phyloP scores from a whole-genome alignment of 2,888 invertebrate genomes.

The Callyntrura guangdongensis region DNA sequence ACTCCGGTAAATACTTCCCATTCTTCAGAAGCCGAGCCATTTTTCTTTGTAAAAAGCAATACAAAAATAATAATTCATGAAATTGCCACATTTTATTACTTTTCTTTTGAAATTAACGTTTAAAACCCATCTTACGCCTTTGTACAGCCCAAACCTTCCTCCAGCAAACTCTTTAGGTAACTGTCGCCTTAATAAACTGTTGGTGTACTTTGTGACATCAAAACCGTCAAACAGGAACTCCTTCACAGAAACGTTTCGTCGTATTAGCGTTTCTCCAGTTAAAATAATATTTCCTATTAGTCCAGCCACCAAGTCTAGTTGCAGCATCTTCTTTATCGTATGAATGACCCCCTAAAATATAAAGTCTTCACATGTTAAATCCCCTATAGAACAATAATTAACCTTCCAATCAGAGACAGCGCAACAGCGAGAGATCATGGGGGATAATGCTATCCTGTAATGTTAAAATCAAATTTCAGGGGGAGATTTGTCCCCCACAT shows the following conservation, averaged over 20 bases:
- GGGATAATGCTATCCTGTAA: too few relatives aligned
- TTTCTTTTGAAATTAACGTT: too few relatives aligned
- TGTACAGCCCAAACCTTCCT: constrained; percentile 69
- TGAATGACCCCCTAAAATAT: constrained; percentile 9
- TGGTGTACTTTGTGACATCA: constrained; percentile 58
- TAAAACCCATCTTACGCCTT: constrained; percentile 53
- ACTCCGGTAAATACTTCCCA: constrained; percentile 78
- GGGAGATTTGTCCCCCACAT: too few relatives aligned
- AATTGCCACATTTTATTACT: too few relatives aligned
- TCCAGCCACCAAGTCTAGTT: neutral
- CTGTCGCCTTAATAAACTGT: neutral
- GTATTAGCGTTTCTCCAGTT: constrained; percentile 39
- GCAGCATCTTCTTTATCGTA: constrained; percentile 15
- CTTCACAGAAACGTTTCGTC: constrained; percentile 58
- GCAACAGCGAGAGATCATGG: too few relatives aligned
- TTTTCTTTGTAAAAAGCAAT: constrained; percentile 78
- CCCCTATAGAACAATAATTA: too few relatives aligned
- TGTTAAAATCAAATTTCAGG: too few relatives aligned
- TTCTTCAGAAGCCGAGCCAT: constrained; percentile 75
- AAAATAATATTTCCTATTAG: constrained; percentile 37
- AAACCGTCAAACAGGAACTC: constrained; percentile 69
- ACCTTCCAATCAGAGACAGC: too few relatives aligned
- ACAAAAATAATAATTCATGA: too few relatives aligned
- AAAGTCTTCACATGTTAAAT: too few relatives aligned
- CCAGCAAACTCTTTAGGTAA: constrained; percentile 61